Percentiles rank a stretch among this genome's conserved stretches.
Evolutionary conservation across 37 sponge, comb jelly and placozoan genomes (phyloP).

Genomic region (Bolinopsis microptera): DNA sequence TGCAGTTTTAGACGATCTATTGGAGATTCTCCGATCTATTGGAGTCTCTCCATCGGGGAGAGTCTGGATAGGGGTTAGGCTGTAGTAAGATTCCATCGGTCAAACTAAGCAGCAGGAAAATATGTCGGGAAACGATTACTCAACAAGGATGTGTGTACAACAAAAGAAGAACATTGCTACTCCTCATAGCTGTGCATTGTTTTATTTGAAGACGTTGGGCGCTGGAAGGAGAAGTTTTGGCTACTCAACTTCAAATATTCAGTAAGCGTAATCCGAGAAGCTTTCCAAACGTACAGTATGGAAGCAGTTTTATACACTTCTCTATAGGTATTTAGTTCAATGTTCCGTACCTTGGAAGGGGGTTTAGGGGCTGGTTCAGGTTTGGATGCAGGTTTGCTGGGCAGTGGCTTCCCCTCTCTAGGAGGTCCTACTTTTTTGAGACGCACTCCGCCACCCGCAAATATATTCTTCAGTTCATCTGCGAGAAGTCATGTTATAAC

Average conservation of each 20-base stretch:
- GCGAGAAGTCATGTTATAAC: no score
- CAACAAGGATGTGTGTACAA: no score
- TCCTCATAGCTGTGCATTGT: no score
- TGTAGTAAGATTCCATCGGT: neutral
- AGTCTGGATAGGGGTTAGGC: neutral
- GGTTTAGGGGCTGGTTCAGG: neutral
- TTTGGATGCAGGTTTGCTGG: neutral
- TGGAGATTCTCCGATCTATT: no score
- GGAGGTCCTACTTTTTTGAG: neutral
- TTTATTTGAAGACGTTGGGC: neutral
- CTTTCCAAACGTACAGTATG: neutral
- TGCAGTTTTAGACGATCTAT: neutral
- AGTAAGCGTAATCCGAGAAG: neutral
- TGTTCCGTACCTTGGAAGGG: neutral
- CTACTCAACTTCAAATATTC: neutral
- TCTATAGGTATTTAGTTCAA: no score
- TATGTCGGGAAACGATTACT: no score
- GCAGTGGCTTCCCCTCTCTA: neutral
- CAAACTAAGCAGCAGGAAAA: no score
- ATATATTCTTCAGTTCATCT: neutral
- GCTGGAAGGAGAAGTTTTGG: neutral
- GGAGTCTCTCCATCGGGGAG: no score
- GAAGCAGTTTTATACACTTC: no score
- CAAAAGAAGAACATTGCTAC: no score
- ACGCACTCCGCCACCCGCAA: neutral